Percentiles rank a stretch among this genome's conserved stretches.
These are phyloP conservation scores for Cyanistes caeruleus DNA, from an alignment of 2,113 vertebrate genomes.

Conservation along the genomic window DNA sequence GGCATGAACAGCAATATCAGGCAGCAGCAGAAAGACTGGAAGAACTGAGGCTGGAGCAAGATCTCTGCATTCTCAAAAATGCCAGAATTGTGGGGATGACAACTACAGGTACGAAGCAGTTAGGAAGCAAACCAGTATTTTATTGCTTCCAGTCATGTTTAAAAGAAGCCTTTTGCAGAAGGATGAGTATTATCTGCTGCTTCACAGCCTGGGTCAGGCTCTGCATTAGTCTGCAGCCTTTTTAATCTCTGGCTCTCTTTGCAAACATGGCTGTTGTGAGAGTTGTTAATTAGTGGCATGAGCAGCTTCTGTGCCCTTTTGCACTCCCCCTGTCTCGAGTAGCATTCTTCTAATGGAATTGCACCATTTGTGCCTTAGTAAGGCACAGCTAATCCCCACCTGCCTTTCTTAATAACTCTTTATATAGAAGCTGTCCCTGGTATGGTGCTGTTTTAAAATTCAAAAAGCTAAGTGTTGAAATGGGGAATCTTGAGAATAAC, in stretches of 20 bases:
- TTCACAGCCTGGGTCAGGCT: neutral
- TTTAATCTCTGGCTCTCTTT: neutral
- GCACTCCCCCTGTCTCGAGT: rapidly evolving
- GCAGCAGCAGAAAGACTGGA: conserved; percentile 80
- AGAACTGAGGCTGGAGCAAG: conserved; percentile 83
- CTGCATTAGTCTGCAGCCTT: neutral
- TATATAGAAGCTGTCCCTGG: neutral
- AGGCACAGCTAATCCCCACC: neutral
- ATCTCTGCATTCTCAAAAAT: conserved; percentile 77
- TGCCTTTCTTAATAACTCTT: neutral
- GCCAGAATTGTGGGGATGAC: conserved; percentile 94
- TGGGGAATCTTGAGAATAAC: neutral
- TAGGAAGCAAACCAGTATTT: neutral
- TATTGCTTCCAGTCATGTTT: neutral
- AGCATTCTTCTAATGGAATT: neutral
- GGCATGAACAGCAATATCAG: conserved; percentile 79
- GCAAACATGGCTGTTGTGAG: neutral
- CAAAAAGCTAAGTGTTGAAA: neutral
- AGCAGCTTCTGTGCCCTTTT: neutral
- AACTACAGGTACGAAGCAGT: conserved; percentile 80
- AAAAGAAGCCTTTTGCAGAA: neutral
- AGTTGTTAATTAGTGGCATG: neutral
- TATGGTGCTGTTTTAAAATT: neutral
- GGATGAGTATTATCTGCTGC: neutral
- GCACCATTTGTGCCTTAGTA: neutral